Base-by-base conservation (phyloP, 2,797 vertebrate species). In the Steatocranus sp. region DNA sequence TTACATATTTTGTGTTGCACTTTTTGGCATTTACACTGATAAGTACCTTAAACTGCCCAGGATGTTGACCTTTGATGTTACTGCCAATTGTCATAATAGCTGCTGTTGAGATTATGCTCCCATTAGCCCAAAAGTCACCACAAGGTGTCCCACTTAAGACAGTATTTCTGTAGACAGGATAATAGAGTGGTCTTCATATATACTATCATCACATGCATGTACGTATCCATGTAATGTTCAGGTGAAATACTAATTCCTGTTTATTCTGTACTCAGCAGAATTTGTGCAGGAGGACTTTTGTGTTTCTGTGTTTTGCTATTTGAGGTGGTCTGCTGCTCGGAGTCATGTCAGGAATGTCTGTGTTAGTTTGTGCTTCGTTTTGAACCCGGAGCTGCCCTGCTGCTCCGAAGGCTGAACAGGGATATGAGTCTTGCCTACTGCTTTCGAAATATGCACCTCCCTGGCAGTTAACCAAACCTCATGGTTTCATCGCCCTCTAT, bases 1-100 rank as follows among this genome's bases (percentile, higher is more conserved):
- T 93, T 87, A 83, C 83, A 83, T 86, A 20, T 68, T 81, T 85
- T 83, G 75, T 78, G 76, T 85, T 90, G 56, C 91, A 88, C 82
- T 86, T 86, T 78, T 79, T 46, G 76, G 61, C 80, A 81, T 79
- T 87, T 82, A 74, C 46, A 76, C 88, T 88, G 85, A 81, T 49
- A 15, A 53, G 81, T 23, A 82, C 53, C 49, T 70, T 74, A 30
- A 82, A 86, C 82, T 76, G 85, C 66, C 78, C 74, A 70, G 79
- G 68, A 49, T 23, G 11, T 43, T 51, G 77, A 66, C 49, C 17
- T 48, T 34, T 58, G 6, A 54, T 23, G 70, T 81, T 41, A 49
- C 54, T 82, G 53, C 43, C 5, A 5, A 54, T 66, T 2, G 70
- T 80, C 6, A 50, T 78, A 63, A 77, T 48, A 54, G 75, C 83